A percentile compares a stretch with the other conserved stretches of the same genome.
These are phyloP conservation scores for Vultur gryphus DNA, from an alignment of 2,797 vertebrate genomes.

Conservation along the genomic window DNA sequence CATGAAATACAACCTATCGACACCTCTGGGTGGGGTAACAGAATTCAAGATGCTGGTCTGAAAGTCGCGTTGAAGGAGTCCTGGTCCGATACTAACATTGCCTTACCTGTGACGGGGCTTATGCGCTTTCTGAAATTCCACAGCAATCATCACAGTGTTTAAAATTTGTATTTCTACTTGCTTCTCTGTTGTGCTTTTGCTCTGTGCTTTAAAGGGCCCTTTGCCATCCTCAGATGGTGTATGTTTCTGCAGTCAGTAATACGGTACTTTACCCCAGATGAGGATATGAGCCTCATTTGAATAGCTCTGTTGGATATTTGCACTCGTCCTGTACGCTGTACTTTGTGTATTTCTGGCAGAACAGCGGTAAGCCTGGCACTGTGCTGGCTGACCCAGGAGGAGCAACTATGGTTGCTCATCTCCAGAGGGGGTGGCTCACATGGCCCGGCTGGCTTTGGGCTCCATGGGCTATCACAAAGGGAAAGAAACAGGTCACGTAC, in stretches of 20 bases:
- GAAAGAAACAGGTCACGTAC: not conserved
- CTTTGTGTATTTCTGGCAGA: not conserved
- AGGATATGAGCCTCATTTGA: not conserved
- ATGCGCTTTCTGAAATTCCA: not conserved
- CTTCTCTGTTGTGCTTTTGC: not conserved
- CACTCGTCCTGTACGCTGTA: not conserved
- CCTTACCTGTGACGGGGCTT: not conserved
- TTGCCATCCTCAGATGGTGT: fast-evolving
- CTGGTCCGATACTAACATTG: not conserved
- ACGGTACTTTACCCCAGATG: fast-evolving
- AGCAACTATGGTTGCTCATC: not conserved
- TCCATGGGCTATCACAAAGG: not conserved
- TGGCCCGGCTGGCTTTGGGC: fast-evolving
- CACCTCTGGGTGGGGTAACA: not conserved
- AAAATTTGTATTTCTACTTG: not conserved
- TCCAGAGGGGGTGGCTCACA: not conserved
- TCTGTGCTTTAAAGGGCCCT: not conserved
- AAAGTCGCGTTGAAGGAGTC: not conserved
- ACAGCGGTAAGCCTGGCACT: not conserved
- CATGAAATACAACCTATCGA: not conserved
- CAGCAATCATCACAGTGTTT: not conserved
- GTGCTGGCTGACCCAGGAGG: not conserved
- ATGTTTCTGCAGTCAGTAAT: not conserved
- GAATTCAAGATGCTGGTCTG: not conserved
- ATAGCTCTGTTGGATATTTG: not conserved